phyloP scores from a whole-genome alignment of 2,888 invertebrate genomes.

The Xanthorhoe spadicearia region DNA sequence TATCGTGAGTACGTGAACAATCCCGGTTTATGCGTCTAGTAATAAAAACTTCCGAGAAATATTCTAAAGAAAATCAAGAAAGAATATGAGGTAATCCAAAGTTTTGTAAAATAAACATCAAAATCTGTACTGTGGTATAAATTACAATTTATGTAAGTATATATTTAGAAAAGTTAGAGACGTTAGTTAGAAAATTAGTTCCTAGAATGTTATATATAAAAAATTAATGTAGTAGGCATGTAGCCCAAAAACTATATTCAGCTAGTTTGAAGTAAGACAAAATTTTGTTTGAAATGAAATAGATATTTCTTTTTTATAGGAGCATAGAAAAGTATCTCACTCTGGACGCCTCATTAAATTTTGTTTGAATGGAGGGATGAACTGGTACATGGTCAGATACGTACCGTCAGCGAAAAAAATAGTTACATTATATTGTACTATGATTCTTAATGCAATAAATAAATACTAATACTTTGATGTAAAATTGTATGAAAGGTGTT shows the following conservation, averaged over 20 bases:
- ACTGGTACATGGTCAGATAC: conserved; percentile 64
- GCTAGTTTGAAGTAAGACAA: neutral
- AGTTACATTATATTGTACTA: neutral
- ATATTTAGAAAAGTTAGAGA: too few species aligned
- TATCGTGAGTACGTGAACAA: conserved; percentile 2
- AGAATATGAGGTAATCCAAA: neutral
- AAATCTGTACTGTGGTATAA: neutral
- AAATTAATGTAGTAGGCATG: too few species aligned
- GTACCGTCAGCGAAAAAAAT: conserved; percentile 50
- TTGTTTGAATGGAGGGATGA: conserved; percentile 82
- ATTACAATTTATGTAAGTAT: too few species aligned
- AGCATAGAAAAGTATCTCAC: neutral
- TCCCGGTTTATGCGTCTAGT: neutral
- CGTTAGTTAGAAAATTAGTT: too few species aligned
- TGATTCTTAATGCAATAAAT: too few species aligned
- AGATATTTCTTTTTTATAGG: neutral
- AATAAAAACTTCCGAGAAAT: neutral
- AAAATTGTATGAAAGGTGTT: too few species aligned
- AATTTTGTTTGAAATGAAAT: neutral
- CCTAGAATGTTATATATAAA: too few species aligned
- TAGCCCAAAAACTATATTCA: too few species aligned
- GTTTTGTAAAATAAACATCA: neutral
- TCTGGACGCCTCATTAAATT: conserved; percentile 77
- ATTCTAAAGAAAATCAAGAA: neutral
- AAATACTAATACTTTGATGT: too few species aligned